Conservation (phyloP, 2,888 invertebrate species). For the Dynastes grantii region DNA sequence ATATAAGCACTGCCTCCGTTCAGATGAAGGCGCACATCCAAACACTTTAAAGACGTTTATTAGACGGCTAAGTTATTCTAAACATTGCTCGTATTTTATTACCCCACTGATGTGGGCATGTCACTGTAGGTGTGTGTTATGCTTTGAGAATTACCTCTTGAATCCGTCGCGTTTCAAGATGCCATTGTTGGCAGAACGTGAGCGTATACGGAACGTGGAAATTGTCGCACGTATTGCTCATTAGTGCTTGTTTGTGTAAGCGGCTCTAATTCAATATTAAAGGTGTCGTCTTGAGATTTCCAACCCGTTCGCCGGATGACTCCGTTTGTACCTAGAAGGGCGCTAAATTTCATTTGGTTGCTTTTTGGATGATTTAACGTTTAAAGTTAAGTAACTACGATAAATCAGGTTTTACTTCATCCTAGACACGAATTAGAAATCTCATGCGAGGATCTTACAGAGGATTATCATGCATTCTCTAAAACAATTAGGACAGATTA, state of each 20-base stretch:
- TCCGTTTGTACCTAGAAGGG: constrained; percentile 5
- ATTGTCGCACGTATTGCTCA: constrained; percentile 23
- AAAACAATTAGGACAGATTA: too few species aligned
- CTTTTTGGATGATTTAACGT: neutral
- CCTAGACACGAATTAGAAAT: too few species aligned
- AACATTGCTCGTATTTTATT: constrained; percentile 18
- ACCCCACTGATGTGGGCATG: neutral
- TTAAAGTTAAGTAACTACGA: constrained; percentile 4
- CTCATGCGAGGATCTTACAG: too few species aligned
- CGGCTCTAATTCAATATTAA: constrained; percentile 30
- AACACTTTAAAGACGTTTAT: constrained; percentile 34
- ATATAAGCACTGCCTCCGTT: neutral
- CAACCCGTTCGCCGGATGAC: neutral
- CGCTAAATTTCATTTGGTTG: neutral
- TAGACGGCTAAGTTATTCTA: constrained; percentile 32
- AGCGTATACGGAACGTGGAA: neutral
- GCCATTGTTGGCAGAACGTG: neutral
- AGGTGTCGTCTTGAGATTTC: constrained; percentile 18
- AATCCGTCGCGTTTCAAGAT: neutral
- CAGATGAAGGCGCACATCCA: neutral
- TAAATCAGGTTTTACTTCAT: neutral
- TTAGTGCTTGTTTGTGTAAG: constrained; percentile 18
- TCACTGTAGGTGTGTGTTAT: neutral
- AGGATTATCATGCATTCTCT: too few species aligned
- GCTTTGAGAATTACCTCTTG: constrained; percentile 11